These are phyloP conservation scores for Trematocara stigmaticum DNA, from an alignment of 2,113 vertebrate species.

Conservation along the genomic window DNA sequence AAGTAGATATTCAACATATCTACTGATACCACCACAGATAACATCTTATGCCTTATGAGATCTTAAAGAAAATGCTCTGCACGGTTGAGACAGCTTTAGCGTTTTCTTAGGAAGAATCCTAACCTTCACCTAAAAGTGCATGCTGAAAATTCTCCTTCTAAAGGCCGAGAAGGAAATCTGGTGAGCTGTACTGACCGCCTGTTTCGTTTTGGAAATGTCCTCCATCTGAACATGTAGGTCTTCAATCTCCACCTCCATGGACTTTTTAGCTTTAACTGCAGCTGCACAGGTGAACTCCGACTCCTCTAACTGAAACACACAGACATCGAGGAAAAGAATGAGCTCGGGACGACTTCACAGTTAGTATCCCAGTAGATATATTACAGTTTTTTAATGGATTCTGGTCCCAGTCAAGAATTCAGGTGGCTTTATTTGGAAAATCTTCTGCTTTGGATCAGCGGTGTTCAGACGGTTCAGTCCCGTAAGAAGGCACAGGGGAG, in stretches of 20 bases:
- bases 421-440: neutral
- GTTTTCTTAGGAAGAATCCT: neutral
- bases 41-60: neutral
- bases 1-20: neutral
- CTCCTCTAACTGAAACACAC: conserved; percentile 84
- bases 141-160: neutral
- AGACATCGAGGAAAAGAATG: neutral
- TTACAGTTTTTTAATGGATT: neutral
- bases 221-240: conserved; percentile 97
- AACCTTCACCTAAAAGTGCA: neutral
- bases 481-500: neutral
- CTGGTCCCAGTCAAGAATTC: neutral
- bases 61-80: neutral
- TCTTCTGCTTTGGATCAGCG: neutral
- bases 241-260: conserved; percentile 97
- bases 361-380: neutral
- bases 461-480: neutral
- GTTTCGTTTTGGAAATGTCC: conserved; percentile 90
- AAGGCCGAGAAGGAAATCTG: neutral
- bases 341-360: neutral
- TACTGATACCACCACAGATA: neutral
- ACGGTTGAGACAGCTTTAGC: neutral
- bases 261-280: conserved; percentile 91
- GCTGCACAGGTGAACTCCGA: conserved; percentile 93
- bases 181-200: conserved; percentile 73